These are phyloP conservation scores for Chaetorhynchus papuensis DNA, from an alignment of 2,113 vertebrate genomes.

Conservation along the genomic window DNA sequence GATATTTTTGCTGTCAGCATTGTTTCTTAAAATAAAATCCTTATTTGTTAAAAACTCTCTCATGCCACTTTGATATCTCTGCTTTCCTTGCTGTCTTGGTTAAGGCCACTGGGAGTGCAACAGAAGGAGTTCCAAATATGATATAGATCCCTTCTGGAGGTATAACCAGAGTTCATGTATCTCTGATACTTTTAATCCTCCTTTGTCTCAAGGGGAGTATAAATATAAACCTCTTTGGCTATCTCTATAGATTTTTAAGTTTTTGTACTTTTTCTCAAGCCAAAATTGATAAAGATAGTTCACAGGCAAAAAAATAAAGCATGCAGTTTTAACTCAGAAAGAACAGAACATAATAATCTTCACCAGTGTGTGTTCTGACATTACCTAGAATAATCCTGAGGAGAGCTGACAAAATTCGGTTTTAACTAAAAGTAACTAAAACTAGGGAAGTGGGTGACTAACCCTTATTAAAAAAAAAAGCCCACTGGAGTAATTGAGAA, in stretches of 20 bases:
- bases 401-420: not conserved
- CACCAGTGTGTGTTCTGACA: not conserved
- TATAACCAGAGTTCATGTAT: not conserved
- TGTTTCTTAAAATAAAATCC: slow-evolving; percentile 6
- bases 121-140: not conserved
- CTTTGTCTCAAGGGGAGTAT: not conserved
- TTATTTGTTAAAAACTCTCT: not conserved
- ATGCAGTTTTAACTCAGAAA: not conserved
- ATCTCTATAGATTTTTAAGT: not conserved
- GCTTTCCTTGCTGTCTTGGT: not conserved
- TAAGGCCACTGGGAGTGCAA: not conserved
- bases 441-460: not conserved
- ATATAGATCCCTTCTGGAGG: not conserved
- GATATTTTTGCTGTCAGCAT: not conserved
- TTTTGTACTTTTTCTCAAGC: not conserved
- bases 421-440: not conserved
- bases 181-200: not conserved
- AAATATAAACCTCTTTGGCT: not conserved
- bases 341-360: not conserved
- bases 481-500: not conserved
- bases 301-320: not conserved
- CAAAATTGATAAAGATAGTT: not conserved
- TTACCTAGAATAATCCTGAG: not conserved
- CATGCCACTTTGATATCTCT: not conserved
- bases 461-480: not conserved